Evolutionary conservation across 1,140 invertebrate species (phyloP).

Genomic region (Pomacea maculata): DNA sequence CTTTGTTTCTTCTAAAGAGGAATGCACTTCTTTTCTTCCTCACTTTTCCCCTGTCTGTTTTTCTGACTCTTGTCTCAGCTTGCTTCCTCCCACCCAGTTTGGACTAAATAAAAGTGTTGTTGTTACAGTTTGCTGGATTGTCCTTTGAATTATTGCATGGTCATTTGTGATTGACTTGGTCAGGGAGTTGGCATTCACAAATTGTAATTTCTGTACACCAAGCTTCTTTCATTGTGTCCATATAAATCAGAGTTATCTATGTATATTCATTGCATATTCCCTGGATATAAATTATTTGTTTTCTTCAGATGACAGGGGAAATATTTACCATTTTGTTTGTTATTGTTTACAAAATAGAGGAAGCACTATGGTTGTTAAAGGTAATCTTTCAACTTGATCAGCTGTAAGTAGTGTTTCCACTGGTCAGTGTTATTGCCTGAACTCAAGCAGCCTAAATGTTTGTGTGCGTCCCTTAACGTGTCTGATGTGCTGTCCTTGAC

Average conservation of each 20-base stretch:
- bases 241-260: constrained; percentile 7
- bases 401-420: no score
- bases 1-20: no score
- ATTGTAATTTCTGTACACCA: constrained; percentile 6
- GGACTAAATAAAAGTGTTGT: constrained; percentile 1
- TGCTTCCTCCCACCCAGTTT: neutral
- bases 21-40: no score
- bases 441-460: no score
- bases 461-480: no score
- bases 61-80: no score
- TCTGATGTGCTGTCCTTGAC: no score
- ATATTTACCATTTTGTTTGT: constrained; percentile 5
- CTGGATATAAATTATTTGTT: constrained; percentile 23
- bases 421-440: no score
- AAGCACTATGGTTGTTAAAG: constrained; percentile 4
- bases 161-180: constrained; percentile 3
- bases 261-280: neutral
- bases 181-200: neutral
- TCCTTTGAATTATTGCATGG: neutral
- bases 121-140: neutral
- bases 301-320: constrained; percentile 7
- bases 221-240: constrained; percentile 20
- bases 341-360: constrained; percentile 7
- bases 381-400: neutral
- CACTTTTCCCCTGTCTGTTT: no score